These are phyloP conservation scores for Micrasema longulum DNA, from an alignment of 1,140 invertebrate species.

Conservation along the genomic window DNA sequence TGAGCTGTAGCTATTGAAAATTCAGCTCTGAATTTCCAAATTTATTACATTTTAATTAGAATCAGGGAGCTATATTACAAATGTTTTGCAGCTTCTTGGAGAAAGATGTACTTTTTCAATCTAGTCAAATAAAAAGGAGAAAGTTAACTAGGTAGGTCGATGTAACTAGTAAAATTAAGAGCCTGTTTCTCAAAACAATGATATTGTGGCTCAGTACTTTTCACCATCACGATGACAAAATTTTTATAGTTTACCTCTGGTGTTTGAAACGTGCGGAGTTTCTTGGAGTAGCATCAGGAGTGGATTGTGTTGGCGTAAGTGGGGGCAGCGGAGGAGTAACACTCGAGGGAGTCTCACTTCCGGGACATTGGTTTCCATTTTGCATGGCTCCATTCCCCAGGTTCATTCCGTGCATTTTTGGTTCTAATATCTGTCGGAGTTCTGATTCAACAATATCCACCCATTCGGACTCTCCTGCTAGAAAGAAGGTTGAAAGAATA, in stretches of 20 bases:
- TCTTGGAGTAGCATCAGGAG: constrained; percentile 63
- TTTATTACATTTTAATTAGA: too few relatives aligned
- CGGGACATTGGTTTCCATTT: constrained; percentile 61
- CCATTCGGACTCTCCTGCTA: constrained; percentile 83
- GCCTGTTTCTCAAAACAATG: too few relatives aligned
- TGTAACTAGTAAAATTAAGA: too few relatives aligned
- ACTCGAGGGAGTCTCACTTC: constrained; percentile 76
- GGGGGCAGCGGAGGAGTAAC: constrained; percentile 83
- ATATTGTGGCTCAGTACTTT: too few relatives aligned
- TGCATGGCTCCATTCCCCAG: constrained; percentile 52
- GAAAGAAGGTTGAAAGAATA: constrained; percentile 33
- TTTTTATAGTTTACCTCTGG: constrained; percentile 63
- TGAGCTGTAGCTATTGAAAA: too few relatives aligned
- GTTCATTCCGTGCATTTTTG: constrained; percentile 70
- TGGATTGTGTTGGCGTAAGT: constrained; percentile 74
- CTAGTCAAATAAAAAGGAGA: too few relatives aligned
- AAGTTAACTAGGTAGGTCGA: too few relatives aligned
- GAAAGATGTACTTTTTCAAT: too few relatives aligned
- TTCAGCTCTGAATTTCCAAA: too few relatives aligned
- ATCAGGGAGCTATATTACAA: too few relatives aligned
- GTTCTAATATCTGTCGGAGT: constrained; percentile 80
- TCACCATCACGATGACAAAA: too few relatives aligned
- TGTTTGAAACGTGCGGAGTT: constrained; percentile 65
- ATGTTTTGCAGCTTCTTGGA: too few relatives aligned
- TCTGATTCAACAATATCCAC: constrained; percentile 86